Base-by-base conservation (phyloP, 2,888 invertebrate genomes). In the Calameuta idolon region DNA sequence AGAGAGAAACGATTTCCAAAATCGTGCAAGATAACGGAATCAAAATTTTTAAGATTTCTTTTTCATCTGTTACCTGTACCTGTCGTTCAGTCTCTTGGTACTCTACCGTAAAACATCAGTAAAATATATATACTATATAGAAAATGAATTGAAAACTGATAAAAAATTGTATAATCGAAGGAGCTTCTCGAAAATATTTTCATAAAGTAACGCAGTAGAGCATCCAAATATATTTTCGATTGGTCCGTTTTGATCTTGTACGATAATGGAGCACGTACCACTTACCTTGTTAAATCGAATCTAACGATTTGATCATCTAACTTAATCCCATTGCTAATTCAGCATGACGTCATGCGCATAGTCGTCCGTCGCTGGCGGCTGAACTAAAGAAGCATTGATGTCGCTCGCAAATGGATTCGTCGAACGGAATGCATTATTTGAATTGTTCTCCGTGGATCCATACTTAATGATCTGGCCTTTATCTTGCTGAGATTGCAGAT, bases 271-370 rank as follows among this genome's bases (percentile, higher is more conserved):
- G 34, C 34, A 23, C 31, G 71, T 31, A 31, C 34, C 34, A 71
- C 71, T 71, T 31, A 71, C 71, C 71, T 71, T 9, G 15, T 5
- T 71, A 31, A 34, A 31, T 71, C 4, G 71, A 15, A 71, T 71
- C 71, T 71, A 71, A 33, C 34, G 71, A 33, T 31, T 15, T 71
- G 34, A 11, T 23, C 31, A 31, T 71, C 71, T 71, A 71, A 77
- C 68, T 82, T 79, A 84, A 69, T 84, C 81, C 82, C 84, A 85
- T 69, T 88, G 86, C 73, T 88, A 93, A 86, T 95, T 94, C 79
- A 94, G 94, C 82, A 93, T 93, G 82, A 94, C 93, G 83, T 94
- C 92, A 82, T 92, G 91, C 86, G 92, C 82, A 91, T 92, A 87
- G 81, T 92, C 86, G 89, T 94, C 94, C 84, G 93, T 93, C 77